Conservation (phyloP, 2,797 vertebrate species). For the Mastacembelus armatus region DNA sequence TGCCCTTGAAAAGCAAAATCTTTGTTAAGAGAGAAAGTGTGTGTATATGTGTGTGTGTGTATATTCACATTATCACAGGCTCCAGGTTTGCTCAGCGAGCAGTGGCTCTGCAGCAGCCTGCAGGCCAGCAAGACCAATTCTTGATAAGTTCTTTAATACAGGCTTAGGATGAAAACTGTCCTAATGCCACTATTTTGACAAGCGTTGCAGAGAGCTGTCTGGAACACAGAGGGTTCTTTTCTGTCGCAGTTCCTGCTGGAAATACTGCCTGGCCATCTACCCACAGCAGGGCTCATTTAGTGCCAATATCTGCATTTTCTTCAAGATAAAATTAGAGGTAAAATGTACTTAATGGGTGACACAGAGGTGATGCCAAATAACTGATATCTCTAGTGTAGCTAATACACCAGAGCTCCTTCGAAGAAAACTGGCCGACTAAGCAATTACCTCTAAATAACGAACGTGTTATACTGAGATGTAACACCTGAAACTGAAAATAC, state of each 20-base stretch:
- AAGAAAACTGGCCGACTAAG: constrained; percentile 32
- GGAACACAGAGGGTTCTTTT: constrained; percentile 1
- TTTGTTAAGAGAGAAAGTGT: constrained; percentile 17
- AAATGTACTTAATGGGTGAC: constrained; percentile 13
- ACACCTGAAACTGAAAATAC: constrained; percentile 33
- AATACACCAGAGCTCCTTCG: constrained; percentile 25
- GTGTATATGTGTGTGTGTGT: constrained; percentile 9
- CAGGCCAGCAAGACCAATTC: constrained; percentile 44
- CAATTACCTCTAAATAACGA: constrained; percentile 24
- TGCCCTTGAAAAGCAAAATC: constrained; percentile 51
- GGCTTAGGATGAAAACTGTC: constrained; percentile 58
- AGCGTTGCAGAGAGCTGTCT: constrained; percentile 20
- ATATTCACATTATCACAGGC: constrained; percentile 46
- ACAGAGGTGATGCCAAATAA: constrained; percentile 10
- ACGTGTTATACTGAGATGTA: constrained; percentile 19
- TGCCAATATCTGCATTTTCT: constrained; percentile 35
- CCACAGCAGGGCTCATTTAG: constrained; percentile 10
- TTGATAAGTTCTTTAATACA: constrained; percentile 61
- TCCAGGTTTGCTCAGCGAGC: constrained; percentile 61
- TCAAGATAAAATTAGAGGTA: too few relatives aligned
- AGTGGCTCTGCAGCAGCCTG: constrained; percentile 50
- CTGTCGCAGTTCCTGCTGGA: not conserved
- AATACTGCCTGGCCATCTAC: constrained; percentile 15
- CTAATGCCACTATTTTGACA: constrained; percentile 57
- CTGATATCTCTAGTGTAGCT: constrained; percentile 15